phyloP scores from a whole-genome alignment of 1,140 invertebrate genomes.

The Lucilia sericata region DNA sequence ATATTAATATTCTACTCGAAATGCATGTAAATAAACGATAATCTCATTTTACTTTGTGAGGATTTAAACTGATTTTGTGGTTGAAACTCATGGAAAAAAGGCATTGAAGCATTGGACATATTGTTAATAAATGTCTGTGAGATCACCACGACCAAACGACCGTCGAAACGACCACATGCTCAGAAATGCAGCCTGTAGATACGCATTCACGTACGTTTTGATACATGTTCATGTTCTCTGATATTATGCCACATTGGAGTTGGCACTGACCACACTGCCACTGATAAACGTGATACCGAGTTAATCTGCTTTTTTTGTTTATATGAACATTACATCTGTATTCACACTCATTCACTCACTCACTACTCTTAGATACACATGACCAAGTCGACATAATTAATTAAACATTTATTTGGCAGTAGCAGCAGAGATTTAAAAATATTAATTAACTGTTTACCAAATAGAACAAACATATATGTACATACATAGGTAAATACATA shows the following conservation, averaged over 20 bases:
- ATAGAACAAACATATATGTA: no score
- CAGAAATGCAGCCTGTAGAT: slow-evolving; percentile 4
- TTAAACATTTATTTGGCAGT: slow-evolving; percentile 4
- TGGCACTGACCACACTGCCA: slow-evolving; percentile 5
- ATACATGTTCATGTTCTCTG: neutral
- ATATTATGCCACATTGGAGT: neutral
- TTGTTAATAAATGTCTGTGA: slow-evolving; percentile 17
- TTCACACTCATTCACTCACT: neutral
- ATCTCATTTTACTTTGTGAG: slow-evolving; percentile 15
- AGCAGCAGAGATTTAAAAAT: slow-evolving; percentile 11
- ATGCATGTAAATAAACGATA: slow-evolving; percentile 20
- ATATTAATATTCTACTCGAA: neutral
- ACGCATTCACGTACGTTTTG: neutral
- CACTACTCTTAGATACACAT: neutral
- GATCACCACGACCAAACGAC: neutral
- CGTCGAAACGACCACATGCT: neutral
- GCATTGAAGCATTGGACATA: neutral
- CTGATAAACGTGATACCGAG: slow-evolving; percentile 23
- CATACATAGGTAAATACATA: no score
- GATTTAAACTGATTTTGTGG: slow-evolving; percentile 27
- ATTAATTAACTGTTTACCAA: slow-evolving; percentile 6
- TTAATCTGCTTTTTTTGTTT: slow-evolving; percentile 13
- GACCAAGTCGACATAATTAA: neutral
- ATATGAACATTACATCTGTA: neutral
- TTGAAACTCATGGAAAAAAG: neutral